phyloP scores from a whole-genome alignment of 2,888 invertebrate species.

The Nasonia oneida region DNA sequence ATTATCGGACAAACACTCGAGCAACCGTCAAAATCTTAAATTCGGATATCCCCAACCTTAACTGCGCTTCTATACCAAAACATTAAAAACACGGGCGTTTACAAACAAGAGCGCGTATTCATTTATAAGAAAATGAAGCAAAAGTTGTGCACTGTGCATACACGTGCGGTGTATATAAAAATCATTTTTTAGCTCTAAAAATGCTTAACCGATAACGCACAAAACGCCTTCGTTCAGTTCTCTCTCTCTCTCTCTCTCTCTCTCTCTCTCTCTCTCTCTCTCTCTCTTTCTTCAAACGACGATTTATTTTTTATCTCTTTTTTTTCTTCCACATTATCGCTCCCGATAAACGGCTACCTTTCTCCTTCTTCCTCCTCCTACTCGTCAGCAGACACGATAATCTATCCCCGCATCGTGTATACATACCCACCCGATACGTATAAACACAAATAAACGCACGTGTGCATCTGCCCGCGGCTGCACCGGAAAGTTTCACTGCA shows the following conservation, averaged over 20 bases:
- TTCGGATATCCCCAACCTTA: too few relatives aligned
- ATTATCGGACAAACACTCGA: not conserved
- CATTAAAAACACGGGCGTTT: not conserved
- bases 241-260: not conserved
- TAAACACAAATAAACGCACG: not conserved
- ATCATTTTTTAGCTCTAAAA: not conserved
- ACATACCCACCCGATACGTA: not conserved
- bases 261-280: too few relatives aligned
- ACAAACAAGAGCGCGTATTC: not conserved
- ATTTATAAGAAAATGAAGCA: not conserved
- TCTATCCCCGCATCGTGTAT: not conserved
- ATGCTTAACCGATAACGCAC: conserved; percentile 1
- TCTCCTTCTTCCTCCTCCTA: not conserved
- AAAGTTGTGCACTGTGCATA: not conserved
- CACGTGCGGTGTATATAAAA: not conserved
- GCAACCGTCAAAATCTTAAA: not conserved
- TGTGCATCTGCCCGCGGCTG: not conserved
- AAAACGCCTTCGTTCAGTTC: not conserved
- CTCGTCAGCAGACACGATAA: not conserved
- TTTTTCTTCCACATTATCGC: not conserved
- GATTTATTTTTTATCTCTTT: not conserved
- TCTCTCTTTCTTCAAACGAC: not conserved
- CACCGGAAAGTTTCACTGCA: conserved; percentile 1
- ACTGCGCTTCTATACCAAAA: not conserved
- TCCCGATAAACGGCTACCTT: not conserved